Evolutionary conservation across 2,113 vertebrate genomes (phyloP).

Genomic region (Paraplagusia blochii): DNA sequence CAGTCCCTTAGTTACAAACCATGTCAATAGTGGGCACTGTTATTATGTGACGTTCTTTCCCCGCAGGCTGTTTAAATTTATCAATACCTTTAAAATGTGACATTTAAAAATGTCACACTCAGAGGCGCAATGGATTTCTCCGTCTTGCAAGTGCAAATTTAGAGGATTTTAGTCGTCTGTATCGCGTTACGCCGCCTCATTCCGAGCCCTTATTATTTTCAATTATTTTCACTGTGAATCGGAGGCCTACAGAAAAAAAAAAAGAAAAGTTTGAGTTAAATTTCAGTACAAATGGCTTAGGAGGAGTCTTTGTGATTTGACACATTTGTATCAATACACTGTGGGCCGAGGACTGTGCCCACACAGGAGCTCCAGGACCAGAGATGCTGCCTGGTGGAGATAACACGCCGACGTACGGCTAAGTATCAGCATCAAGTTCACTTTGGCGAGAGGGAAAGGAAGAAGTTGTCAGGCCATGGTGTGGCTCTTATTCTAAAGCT

Average conservation of each 20-base stretch:
- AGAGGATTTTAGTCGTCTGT: conserved; percentile 7
- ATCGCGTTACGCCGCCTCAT: not conserved
- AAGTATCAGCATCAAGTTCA: conserved; percentile 8
- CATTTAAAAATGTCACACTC: conserved; percentile 60
- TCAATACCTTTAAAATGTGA: conserved; percentile 47
- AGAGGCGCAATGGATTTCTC: conserved; percentile 40
- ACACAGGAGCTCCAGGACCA: not conserved
- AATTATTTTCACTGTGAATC: no score
- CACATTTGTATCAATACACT: not conserved
- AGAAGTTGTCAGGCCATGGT: not conserved
- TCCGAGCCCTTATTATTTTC: no score
- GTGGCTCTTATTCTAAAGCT: not conserved
- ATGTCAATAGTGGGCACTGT: conserved; percentile 13
- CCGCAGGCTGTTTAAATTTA: conserved; percentile 31
- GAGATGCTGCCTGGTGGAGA: not conserved
- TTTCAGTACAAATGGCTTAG: not conserved
- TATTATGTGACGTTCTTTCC: conserved; percentile 1
- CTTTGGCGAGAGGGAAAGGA: conserved; percentile 17
- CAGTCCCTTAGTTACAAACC: not conserved
- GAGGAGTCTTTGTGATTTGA: not conserved
- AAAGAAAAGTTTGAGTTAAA: not conserved
- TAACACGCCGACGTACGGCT: not conserved
- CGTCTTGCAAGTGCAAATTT: conserved; percentile 3
- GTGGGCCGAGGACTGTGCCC: not conserved
- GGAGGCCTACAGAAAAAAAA: no score